Conservation (phyloP, 2,797 vertebrate species). For the Pempheris klunzingeri region DNA sequence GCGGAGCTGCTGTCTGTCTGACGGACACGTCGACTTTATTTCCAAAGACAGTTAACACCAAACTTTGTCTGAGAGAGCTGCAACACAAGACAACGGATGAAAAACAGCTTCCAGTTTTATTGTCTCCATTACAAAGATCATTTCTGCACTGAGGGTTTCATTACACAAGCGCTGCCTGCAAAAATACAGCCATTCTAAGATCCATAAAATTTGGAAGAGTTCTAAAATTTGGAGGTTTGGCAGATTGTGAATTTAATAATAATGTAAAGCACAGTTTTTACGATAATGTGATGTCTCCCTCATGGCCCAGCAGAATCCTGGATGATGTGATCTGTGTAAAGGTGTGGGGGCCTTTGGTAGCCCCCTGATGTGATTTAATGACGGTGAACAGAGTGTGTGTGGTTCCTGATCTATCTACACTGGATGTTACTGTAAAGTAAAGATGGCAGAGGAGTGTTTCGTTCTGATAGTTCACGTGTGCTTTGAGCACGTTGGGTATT, state of each 20-base stretch:
- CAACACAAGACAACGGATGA: not conserved
- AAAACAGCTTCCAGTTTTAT: not conserved
- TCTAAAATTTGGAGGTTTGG: too few relatives aligned
- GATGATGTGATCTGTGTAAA: too few relatives aligned
- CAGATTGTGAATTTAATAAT: too few relatives aligned
- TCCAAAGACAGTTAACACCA: not conserved
- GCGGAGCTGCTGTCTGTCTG: conserved; percentile 2
- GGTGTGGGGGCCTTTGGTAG: too few relatives aligned
- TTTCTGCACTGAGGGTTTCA: not conserved
- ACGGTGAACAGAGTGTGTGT: too few relatives aligned
- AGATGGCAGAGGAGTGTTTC: too few relatives aligned
- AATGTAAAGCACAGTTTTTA: too few relatives aligned
- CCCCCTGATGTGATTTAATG: conserved; percentile 13
- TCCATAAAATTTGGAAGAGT: too few relatives aligned
- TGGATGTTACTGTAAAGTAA: too few relatives aligned
- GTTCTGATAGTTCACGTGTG: too few relatives aligned
- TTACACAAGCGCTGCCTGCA: not conserved
- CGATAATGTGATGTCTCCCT: not conserved
- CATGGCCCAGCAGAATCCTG: not conserved
- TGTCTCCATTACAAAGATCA: not conserved
- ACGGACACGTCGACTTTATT: not conserved
- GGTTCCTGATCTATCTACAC: too few relatives aligned
- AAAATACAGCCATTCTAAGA: not conserved
- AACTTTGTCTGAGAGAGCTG: not conserved
- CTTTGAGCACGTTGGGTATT: too few relatives aligned